Evolutionary conservation across 2,797 vertebrate species (phyloP).

Genomic region (Micromesistius poutassou): DNA sequence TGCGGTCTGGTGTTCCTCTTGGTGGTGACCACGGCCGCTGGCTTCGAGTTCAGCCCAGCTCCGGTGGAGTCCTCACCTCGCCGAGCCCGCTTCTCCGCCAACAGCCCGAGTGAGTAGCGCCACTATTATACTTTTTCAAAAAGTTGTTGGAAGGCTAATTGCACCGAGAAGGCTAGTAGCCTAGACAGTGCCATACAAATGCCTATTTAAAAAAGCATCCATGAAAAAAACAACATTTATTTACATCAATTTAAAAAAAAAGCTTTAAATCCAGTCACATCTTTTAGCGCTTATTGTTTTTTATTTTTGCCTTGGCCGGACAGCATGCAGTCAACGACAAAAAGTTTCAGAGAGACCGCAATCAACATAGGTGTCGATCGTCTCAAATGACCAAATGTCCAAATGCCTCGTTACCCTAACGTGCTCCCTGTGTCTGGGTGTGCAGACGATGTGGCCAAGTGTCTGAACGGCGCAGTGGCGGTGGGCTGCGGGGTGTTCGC

Average conservation of each 20-base stretch:
- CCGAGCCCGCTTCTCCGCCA: conserved; percentile 69
- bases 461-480: conserved; percentile 82
- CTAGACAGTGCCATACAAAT: background rate
- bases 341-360: background rate
- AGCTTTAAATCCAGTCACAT: too few species aligned
- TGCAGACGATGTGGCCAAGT: conserved; percentile 88
- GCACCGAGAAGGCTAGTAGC: background rate
- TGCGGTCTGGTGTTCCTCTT: conserved; percentile 50
- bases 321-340: background rate
- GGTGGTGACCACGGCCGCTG: conserved; percentile 39
- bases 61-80: conserved; percentile 61
- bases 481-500: conserved; percentile 93
- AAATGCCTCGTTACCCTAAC: background rate
- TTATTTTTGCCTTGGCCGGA: too few species aligned
- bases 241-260: background rate
- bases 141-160: background rate
- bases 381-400: background rate
- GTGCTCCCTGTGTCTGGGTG: background rate
- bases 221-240: background rate
- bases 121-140: background rate
- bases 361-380: background rate
- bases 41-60: conserved; percentile 51
- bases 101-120: conserved; percentile 73
- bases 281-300: background rate
- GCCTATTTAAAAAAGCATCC: background rate